These are phyloP conservation scores for Platyscapa corneri DNA, from an alignment of 1,140 invertebrate genomes.

Conservation along the genomic window DNA sequence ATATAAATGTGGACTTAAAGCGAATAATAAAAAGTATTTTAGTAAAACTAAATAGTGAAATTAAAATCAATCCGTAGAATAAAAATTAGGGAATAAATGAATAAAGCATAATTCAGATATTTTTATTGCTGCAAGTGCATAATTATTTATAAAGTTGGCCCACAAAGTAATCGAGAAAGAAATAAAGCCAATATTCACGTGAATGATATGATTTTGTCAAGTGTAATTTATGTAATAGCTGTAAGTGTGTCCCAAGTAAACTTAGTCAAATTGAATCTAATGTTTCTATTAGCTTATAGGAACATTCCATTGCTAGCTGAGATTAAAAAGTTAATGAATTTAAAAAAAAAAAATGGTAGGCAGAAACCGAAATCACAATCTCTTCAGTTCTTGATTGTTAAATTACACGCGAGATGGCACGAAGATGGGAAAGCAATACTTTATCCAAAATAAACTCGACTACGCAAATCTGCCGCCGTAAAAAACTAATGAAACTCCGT, in stretches of 20 bases:
- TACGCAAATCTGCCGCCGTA: background rate
- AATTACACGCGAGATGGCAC: background rate
- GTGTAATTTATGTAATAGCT: background rate
- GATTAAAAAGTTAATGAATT: background rate
- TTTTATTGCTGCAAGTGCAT: background rate
- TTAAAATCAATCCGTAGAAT: background rate
- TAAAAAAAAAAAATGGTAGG: background rate
- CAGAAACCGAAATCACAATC: background rate
- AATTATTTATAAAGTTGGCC: background rate
- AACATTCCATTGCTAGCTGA: background rate
- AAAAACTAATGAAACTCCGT: background rate
- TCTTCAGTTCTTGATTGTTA: background rate
- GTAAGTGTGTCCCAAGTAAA: background rate
- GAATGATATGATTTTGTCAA: background rate
- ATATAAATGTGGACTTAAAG: background rate
- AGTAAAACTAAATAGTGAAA: background rate
- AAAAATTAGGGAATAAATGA: background rate
- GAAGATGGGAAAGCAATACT: background rate
- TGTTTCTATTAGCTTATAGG: background rate
- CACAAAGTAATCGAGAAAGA: background rate
- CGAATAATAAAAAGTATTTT: slow-evolving; percentile 6
- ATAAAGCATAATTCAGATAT: background rate
- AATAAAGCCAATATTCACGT: background rate
- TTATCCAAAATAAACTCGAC: background rate
- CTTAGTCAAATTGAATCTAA: background rate